phyloP scores from a whole-genome alignment of 2,797 vertebrate genomes.

The Tokudaia muenninki region DNA sequence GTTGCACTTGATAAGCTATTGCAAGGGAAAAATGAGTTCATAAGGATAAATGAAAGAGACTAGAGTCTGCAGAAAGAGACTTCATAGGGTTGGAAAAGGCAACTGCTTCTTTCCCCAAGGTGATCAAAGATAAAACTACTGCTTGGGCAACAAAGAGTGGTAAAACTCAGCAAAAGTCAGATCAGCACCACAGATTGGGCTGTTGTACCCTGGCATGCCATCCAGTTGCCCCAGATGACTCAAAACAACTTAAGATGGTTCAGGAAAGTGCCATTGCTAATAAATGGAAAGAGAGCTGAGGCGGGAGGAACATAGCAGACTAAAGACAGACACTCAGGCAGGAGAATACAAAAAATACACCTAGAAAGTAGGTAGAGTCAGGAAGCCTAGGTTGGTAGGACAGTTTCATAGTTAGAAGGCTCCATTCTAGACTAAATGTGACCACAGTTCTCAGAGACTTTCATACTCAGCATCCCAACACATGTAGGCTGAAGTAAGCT shows the following conservation, averaged over 20 bases:
- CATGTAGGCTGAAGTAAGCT: neutral
- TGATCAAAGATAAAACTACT: conserved; percentile 14
- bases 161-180: conserved; percentile 7
- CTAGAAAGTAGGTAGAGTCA: neutral
- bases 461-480: neutral
- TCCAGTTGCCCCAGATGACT: neutral
- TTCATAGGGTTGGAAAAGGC: neutral
- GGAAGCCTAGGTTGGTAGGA: neutral
- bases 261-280: neutral
- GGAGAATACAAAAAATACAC: neutral
- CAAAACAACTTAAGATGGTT: neutral
- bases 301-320: neutral
- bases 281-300: neutral
- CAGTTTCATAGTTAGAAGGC: neutral
- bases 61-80: neutral
- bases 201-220: neutral
- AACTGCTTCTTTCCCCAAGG: neutral
- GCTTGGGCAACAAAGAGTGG: neutral
- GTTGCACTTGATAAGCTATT: neutral
- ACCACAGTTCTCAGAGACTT: neutral
- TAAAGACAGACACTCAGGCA: neutral
- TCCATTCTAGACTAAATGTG: neutral
- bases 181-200: neutral
- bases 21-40: neutral
- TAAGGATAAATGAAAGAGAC: conserved; percentile 5